Base-by-base conservation (phyloP, 2,888 invertebrate genomes). In the Philhelius pedissequus region DNA sequence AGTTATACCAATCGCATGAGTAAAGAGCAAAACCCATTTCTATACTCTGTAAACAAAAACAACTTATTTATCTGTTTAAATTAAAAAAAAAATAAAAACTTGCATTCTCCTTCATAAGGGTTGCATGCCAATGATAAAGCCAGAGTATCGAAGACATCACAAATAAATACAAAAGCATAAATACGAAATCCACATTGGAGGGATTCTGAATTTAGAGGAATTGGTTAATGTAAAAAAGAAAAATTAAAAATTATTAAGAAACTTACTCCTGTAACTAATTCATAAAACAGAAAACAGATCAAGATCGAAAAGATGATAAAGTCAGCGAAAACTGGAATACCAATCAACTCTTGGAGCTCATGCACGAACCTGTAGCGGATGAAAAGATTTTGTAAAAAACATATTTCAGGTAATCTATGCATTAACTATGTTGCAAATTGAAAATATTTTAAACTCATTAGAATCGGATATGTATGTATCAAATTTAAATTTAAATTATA, bases 91-190 rank as follows among this genome's bases (percentile, higher is more conserved):
- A 18, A 9, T 13, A 38, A n/a, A n/a, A n/a, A 87, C 88, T 43
- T 86, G 89, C 89, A 30, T 87, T 79, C 66, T 88, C 88, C 4
- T 86, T 83, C 43, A 89, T 87, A 20, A 88, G 35, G 0, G 90
- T 90, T 3, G 89, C 90, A 87, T 90, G 90, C 90, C 90, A 90
- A 52, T 90, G 89, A 71, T 90, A 90, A 4, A 90, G 79, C 87
- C 89, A 90, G 32, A 89, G 68, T 11, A 90, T 88, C 1, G 81
- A 83, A 3, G 87, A 56, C 87, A 90, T 88, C 0, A 88, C 88
- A 76, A 87, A 88, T 4, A 89, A 48, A 70, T 89, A 90, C 9
- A 90, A 56, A 18, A 86, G 86, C 73, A 88, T 88, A 18, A 90
- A 89, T 0, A 87, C 69, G 43, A 87, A 89, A 58, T 90, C 90